phyloP scores from a whole-genome alignment of 2,888 invertebrate species.

The Acanthopleura granulata region DNA sequence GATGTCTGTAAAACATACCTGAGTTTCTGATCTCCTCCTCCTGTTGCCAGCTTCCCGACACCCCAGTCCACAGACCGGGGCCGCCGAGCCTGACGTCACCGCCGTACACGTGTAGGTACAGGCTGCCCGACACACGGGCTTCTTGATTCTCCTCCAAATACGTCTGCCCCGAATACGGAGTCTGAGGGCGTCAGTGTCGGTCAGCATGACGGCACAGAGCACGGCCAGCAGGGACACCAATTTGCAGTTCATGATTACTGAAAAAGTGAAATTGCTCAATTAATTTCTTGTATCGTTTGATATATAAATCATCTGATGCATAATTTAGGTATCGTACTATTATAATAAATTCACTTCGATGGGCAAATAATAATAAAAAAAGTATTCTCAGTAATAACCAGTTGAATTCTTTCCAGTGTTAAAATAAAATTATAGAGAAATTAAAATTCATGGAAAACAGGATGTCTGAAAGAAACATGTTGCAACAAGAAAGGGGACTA shows the following conservation, averaged over 20 bases:
- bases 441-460: too few species aligned
- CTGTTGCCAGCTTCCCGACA: background rate
- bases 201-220: background rate
- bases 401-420: too few species aligned
- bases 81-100: slow-evolving; percentile 11
- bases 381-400: too few species aligned
- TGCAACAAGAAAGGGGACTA: too few species aligned
- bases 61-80: slow-evolving; percentile 15
- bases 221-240: slow-evolving; percentile 6
- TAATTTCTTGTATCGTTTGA: too few species aligned
- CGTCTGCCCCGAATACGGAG: slow-evolving; percentile 11
- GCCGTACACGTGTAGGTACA: slow-evolving; percentile 14
- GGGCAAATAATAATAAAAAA: too few species aligned
- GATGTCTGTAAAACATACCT: background rate
- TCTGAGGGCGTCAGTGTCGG: slow-evolving; percentile 9
- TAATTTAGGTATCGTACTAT: too few species aligned
- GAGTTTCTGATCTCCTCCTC: background rate
- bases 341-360: too few species aligned
- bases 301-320: too few species aligned
- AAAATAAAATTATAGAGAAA: too few species aligned
- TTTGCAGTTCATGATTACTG: slow-evolving; percentile 10
- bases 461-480: too few species aligned
- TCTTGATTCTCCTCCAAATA: slow-evolving; percentile 4
- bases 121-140: slow-evolving; percentile 13
- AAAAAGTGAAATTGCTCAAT: background rate